phyloP scores from a whole-genome alignment of 2,113 vertebrate genomes.

The Rhodinocichla rosea region DNA sequence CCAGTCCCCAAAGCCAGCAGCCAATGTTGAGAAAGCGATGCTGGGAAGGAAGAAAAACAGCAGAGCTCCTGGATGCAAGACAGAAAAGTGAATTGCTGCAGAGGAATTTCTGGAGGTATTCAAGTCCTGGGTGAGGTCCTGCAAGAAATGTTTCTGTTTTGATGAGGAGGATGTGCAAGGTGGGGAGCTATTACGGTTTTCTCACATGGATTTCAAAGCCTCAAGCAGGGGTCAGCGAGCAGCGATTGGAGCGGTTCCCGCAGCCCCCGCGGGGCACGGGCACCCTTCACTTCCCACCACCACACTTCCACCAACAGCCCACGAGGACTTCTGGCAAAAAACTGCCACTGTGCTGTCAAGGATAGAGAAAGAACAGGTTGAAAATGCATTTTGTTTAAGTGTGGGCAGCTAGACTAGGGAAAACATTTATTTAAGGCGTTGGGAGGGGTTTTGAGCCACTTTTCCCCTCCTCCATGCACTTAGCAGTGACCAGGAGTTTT shows the following conservation, averaged over 20 bases:
- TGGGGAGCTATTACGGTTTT: background rate
- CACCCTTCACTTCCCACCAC: background rate
- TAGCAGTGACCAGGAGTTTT: background rate
- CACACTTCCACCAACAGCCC: background rate
- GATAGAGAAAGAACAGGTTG: conserved; percentile 16
- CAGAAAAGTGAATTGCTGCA: background rate
- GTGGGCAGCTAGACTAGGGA: conserved; percentile 11
- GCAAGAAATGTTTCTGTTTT: background rate
- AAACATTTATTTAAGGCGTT: background rate
- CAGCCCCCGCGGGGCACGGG: background rate
- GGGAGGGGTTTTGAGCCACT: background rate
- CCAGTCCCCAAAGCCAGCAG: background rate
- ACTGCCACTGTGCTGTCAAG: background rate
- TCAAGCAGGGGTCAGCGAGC: background rate
- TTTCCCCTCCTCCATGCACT: background rate
- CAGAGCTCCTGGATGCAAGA: background rate
- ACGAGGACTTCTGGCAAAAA: background rate
- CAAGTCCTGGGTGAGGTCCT: background rate
- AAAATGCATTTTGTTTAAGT: conserved; percentile 2
- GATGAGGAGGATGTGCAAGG: background rate
- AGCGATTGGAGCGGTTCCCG: background rate
- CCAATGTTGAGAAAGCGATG: background rate
- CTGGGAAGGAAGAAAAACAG: background rate
- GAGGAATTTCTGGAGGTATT: background rate
- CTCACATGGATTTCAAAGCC: background rate